Conservation (phyloP, 2,797 vertebrate species). For the Podarcis lilfordi region DNA sequence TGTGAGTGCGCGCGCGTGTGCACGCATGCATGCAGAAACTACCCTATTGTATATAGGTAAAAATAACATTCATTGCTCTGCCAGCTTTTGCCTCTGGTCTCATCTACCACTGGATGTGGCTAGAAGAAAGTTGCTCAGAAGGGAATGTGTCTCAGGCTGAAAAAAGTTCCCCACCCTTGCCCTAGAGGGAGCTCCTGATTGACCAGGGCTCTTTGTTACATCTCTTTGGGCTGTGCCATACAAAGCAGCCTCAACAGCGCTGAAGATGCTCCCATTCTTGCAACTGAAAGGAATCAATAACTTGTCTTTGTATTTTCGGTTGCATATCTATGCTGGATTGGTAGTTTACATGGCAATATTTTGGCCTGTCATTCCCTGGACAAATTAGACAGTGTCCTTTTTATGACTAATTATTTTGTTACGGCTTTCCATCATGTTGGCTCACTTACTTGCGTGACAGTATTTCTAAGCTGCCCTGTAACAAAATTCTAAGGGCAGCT, state of each 20-base stretch:
- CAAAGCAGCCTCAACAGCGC: not conserved
- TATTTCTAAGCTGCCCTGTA: not conserved
- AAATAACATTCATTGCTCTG: too few species aligned
- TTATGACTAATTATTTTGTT: slow-evolving; percentile 35
- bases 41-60: too few species aligned
- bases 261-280: not conserved
- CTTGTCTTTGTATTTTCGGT: slow-evolving; percentile 16
- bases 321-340: slow-evolving; percentile 33
- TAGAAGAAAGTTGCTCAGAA: too few species aligned
- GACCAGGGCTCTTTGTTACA: not conserved
- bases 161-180: too few species aligned
- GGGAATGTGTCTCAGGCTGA: too few species aligned
- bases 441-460: not conserved
- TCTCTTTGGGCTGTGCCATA: not conserved
- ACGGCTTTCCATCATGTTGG: slow-evolving; percentile 15
- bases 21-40: too few species aligned
- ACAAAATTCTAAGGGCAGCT: not conserved
- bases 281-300: not conserved
- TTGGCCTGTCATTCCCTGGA: slow-evolving; percentile 24
- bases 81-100: too few species aligned
- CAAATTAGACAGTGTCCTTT: slow-evolving; percentile 14
- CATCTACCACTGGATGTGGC: too few species aligned
- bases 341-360: slow-evolving; percentile 1
- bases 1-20: too few species aligned
- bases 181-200: not conserved